Evolutionary conservation across 2,797 vertebrate genomes (phyloP), one percentile per base, ranked within the genome.

Genomic region (Tragelaphus eurycerus): DNA sequence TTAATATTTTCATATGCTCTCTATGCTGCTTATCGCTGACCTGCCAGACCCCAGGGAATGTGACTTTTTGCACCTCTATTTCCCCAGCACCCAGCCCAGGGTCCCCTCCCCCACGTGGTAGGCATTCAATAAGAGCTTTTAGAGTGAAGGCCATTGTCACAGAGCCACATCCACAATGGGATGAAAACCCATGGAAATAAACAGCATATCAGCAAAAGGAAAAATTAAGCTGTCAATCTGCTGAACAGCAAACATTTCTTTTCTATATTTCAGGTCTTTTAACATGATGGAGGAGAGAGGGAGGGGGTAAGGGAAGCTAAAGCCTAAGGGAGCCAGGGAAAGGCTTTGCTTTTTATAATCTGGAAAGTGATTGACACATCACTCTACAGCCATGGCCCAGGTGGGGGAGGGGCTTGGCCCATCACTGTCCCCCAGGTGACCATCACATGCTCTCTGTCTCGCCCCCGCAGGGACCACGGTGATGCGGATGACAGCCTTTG

Each of bases 401-500:
- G 11, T 16, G 2, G n/a, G 29, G n/a, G 23, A 25, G 60, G 50
- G 79, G 52, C 43, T 54, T 62, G 52, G 52, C 16, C 31, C 17
- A 3, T 93, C 6, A 0, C 46, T 46, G 78, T 34, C 67, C 52
- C 78, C 52, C 4, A 3, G 3, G 19, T 98, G 97, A 97, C 95
- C 57, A 1, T 54, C 52, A n/a, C 60, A 67, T 93, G 50, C 89
- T 54, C 14, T 57, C 50, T 95, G 0, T 90, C 85, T 46, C 25
- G 1, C 96, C 6, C 74, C n/a, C 27, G 0, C 92, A 99, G 99
- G 99, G 96, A 99, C 99, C 31, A 99, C 99, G 0, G 99, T 99
- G 98, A 99, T 99, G 99, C 99, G 99, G 6, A 99, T 99, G 99
- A 99, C 99, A 0, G 99, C 99, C 0, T 99, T 99, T 0, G 99